phyloP scores from a whole-genome alignment of 1,140 invertebrate genomes.

The Myzus persicae region DNA sequence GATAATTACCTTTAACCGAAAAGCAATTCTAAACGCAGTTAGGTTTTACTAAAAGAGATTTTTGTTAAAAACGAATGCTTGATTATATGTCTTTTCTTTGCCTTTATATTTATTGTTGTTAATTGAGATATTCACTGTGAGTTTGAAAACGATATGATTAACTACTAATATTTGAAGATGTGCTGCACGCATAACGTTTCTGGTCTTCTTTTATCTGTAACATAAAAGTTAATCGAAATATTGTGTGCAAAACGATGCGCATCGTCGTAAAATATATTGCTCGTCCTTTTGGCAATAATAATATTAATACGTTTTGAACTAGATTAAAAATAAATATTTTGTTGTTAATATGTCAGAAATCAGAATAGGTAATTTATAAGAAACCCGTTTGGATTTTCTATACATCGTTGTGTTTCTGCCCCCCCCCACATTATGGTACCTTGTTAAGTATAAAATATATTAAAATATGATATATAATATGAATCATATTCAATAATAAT shows the following conservation, averaged over 20 bases:
- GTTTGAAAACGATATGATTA: not conserved
- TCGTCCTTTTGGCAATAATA: not conserved
- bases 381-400: not conserved
- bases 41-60: not conserved
- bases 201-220: not conserved
- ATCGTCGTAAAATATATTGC: not conserved
- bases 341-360: not conserved
- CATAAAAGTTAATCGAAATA: not conserved
- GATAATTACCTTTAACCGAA: not conserved
- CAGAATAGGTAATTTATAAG: not conserved
- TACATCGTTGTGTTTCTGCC: not conserved
- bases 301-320: not conserved
- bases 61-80: not conserved
- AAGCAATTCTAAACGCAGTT: not conserved
- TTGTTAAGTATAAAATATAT: not conserved
- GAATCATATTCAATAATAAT: too few relatives aligned
- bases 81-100: not conserved
- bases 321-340: constrained; percentile 5
- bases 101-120: not conserved
- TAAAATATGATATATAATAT: not conserved
- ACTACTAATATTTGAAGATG: not conserved
- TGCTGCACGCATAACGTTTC: too few relatives aligned
- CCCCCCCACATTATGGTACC: not conserved
- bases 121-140: not conserved
- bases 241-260: not conserved